These are phyloP conservation scores for Helostoma temminkii DNA, from an alignment of 2,797 vertebrate genomes.

Conservation along the genomic window DNA sequence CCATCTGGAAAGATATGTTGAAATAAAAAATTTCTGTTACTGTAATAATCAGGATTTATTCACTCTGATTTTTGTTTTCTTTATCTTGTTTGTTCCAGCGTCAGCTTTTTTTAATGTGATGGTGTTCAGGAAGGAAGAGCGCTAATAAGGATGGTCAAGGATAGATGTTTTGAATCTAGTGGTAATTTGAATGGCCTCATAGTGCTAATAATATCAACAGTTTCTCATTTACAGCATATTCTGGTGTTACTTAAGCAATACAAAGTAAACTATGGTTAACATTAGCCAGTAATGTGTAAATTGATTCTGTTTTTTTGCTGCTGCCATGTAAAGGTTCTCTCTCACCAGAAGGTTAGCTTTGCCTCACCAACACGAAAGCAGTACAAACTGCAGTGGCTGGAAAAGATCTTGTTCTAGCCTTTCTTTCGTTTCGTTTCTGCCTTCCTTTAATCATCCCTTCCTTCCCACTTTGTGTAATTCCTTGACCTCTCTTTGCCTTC, in stretches of 20 bases:
- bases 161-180: constrained; percentile 41
- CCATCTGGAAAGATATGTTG: too few species aligned
- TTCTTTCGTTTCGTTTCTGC: background rate
- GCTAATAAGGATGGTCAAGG: constrained; percentile 47
- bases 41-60: too few species aligned
- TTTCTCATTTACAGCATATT: background rate
- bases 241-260: too few species aligned
- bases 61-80: background rate
- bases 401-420: background rate
- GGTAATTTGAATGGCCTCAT: constrained; percentile 34
- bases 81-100: too few species aligned
- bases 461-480: constrained; percentile 18
- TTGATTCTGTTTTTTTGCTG: background rate
- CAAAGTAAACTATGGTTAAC: too few species aligned
- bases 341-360: background rate
- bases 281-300: background rate
- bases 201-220: background rate
- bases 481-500: constrained; percentile 31
- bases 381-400: background rate
- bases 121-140: constrained; percentile 39
- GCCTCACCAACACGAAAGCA: background rate
- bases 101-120: constrained; percentile 12
- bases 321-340: background rate
- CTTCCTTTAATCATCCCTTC: background rate
- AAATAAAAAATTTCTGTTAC: too few species aligned